These are phyloP conservation scores for Thermophis baileyi DNA, from an alignment of 2,113 vertebrate genomes.

Conservation along the genomic window DNA sequence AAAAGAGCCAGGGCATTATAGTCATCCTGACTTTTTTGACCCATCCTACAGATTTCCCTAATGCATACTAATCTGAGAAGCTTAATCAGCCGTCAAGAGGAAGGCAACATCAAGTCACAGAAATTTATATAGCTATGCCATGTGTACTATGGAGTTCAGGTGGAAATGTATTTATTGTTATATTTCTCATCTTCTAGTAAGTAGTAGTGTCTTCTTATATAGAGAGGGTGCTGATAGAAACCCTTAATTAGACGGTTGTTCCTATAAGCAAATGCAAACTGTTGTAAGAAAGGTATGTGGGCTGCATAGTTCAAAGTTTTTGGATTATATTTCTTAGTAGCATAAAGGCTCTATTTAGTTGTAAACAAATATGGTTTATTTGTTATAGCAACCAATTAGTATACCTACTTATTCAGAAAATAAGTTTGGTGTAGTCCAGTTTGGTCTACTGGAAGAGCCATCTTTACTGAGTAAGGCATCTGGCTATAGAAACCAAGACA, in stretches of 20 bases:
- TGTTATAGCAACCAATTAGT: not conserved
- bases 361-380: conserved; percentile 14
- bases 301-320: not conserved
- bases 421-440: not conserved
- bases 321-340: not conserved
- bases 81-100: not conserved
- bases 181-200: not conserved
- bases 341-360: not conserved
- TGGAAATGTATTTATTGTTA: not conserved
- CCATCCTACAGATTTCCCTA: not conserved
- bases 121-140: not conserved
- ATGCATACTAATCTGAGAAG: not conserved
- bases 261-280: not conserved
- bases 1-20: not conserved
- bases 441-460: not conserved
- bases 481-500: not conserved
- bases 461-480: not conserved
- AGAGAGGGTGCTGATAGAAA: not conserved
- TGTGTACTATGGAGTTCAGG: not conserved
- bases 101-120: not conserved
- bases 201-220: not conserved
- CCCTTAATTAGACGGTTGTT: not conserved
- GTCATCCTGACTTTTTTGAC: not conserved
- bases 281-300: not conserved
- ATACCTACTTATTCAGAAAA: not conserved